These are phyloP conservation scores for Drosophila anomalata DNA, from an alignment of 2,888 invertebrate genomes.

Conservation along the genomic window DNA sequence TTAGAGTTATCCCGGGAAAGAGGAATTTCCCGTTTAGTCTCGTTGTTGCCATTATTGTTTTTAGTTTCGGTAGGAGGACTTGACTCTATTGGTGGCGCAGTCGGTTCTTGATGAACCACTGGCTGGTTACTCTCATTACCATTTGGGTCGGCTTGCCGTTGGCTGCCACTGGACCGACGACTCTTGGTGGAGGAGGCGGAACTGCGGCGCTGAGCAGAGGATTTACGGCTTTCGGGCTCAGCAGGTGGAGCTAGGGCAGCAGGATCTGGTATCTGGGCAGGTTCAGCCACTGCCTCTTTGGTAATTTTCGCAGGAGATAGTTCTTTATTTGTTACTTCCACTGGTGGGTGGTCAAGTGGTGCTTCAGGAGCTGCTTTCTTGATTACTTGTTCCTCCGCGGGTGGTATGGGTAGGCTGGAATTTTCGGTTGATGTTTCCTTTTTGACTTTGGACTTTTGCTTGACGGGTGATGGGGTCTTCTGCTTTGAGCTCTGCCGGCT, in stretches of 20 bases:
- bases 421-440: constrained; percentile 56
- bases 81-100: constrained; percentile 2
- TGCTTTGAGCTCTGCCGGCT: constrained; percentile 61
- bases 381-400: constrained; percentile 26
- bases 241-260: constrained; percentile 15
- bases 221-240: constrained; percentile 58
- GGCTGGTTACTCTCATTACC: constrained; percentile 22
- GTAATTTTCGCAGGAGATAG: constrained; percentile 15
- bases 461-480: constrained; percentile 66
- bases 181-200: constrained; percentile 51
- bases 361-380: constrained; percentile 19
- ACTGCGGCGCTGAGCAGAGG: constrained; percentile 52
- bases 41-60: constrained; percentile 33
- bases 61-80: constrained; percentile 38
- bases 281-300: constrained; percentile 4
- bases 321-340: not conserved
- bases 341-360: not conserved
- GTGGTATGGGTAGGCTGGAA: constrained; percentile 48
- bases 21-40: constrained; percentile 80
- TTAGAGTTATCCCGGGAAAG: constrained; percentile 82
- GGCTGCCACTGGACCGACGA: constrained; percentile 65
- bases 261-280: constrained; percentile 15
- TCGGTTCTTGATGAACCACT: constrained; percentile 4
- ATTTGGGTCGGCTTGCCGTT: constrained; percentile 38
- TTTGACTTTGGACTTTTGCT: constrained; percentile 34